phyloP scores from a whole-genome alignment of 2,888 invertebrate genomes.

The Caenorhabditis afra region DNA sequence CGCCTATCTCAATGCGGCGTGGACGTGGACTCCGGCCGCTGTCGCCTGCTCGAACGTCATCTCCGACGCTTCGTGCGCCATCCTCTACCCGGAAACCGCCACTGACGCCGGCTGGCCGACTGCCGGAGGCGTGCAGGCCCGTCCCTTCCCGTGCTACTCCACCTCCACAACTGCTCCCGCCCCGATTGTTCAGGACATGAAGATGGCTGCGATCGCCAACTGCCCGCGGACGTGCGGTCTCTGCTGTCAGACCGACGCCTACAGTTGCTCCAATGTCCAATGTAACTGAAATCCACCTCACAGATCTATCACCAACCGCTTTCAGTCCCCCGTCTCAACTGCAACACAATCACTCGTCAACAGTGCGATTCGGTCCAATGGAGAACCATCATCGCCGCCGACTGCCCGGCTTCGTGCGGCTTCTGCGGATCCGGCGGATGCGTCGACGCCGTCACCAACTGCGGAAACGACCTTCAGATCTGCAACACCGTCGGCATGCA shows the following conservation, averaged over 20 bases:
- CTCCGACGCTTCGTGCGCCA: constrained; percentile 32
- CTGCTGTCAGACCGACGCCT: constrained; percentile 57
- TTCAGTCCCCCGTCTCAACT: constrained; percentile 46
- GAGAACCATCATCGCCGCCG: constrained; percentile 52
- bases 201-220: neutral
- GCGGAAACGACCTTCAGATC: constrained; percentile 52
- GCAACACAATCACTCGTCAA: constrained; percentile 41
- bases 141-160: constrained; percentile 37
- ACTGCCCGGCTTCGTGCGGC: constrained; percentile 61
- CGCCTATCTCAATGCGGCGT: too few relatives aligned
- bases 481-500: constrained; percentile 47
- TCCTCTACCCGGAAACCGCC: constrained; percentile 36
- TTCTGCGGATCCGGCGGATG: constrained; percentile 62
- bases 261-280: constrained; percentile 42
- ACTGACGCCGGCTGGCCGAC: constrained; percentile 26
- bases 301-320: too few relatives aligned
- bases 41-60: constrained; percentile 31
- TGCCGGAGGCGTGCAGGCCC: constrained; percentile 17
- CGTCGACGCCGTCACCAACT: constrained; percentile 61
- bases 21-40: constrained; percentile 34
- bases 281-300: too few relatives aligned
- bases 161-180: constrained; percentile 37
- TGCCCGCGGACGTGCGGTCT: constrained; percentile 61
- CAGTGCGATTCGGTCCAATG: constrained; percentile 49
- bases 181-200: constrained; percentile 1